Conservation (phyloP, 2,888 invertebrate species). For the Lasius fuliginosus region DNA sequence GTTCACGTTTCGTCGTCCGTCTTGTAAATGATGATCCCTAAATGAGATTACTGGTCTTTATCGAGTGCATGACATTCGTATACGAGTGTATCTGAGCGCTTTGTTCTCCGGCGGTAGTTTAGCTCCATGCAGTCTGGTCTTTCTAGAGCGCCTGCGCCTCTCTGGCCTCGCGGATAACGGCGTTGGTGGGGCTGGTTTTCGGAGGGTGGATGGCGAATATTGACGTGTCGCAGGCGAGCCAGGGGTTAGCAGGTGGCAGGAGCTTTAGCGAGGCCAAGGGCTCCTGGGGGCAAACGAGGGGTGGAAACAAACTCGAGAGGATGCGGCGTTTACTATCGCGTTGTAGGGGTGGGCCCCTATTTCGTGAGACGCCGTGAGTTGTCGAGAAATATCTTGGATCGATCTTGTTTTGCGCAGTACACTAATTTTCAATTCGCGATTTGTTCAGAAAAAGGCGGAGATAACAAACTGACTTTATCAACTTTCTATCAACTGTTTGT, state of each 20-base stretch:
- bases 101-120: conserved; percentile 35
- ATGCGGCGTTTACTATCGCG: conserved; percentile 50
- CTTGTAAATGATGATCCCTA: conserved; percentile 23
- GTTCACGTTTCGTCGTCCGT: not conserved
- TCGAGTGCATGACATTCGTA: conserved; percentile 25
- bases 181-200: conserved; percentile 62
- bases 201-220: conserved; percentile 78
- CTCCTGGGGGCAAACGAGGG: conserved; percentile 68
- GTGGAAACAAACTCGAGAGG: conserved; percentile 55
- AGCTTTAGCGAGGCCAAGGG: conserved; percentile 77
- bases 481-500: not conserved
- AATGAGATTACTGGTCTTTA: conserved; percentile 26
- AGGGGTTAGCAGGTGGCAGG: conserved; percentile 82
- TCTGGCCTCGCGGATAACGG: conserved; percentile 45
- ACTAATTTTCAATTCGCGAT: not conserved
- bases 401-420: conserved; percentile 38
- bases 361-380: conserved; percentile 53
- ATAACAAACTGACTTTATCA: conserved; percentile 6
- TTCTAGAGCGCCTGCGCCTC: conserved; percentile 66
- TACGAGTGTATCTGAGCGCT: conserved; percentile 34
- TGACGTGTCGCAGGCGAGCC: conserved; percentile 82
- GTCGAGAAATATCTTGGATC: conserved; percentile 47
- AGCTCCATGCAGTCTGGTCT: conserved; percentile 42
- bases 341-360: conserved; percentile 51
- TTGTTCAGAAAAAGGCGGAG: not conserved